These are phyloP conservation scores for Scylla paramamosain DNA, from an alignment of 1,140 invertebrate species.

Conservation along the genomic window DNA sequence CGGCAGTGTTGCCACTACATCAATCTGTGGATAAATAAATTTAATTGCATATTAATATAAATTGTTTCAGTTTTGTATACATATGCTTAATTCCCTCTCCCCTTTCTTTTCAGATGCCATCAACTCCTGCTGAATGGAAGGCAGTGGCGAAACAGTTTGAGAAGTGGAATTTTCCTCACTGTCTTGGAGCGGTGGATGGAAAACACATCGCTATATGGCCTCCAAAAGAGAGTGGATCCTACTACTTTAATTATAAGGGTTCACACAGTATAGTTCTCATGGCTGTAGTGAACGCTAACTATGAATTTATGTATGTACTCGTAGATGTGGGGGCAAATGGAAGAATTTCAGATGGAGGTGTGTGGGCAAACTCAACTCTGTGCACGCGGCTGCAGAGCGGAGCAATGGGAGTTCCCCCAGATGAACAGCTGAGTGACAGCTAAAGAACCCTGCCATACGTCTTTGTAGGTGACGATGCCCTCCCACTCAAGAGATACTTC, in stretches of 20 bases:
- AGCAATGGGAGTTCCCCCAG: background rate
- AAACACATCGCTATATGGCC: constrained; percentile 60
- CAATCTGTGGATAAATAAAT: background rate
- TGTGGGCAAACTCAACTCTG: constrained; percentile 12
- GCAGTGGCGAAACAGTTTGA: constrained; percentile 36
- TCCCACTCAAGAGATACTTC: background rate
- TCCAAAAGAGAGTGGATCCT: constrained; percentile 36
- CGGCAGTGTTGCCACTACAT: background rate
- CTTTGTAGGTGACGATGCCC: constrained; percentile 25
- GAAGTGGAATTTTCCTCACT: constrained; percentile 62
- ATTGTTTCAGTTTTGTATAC: too few species aligned
- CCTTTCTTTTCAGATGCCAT: constrained; percentile 43
- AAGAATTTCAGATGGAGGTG: constrained; percentile 45
- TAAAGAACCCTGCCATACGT: constrained; percentile 27
- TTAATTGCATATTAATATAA: too few species aligned
- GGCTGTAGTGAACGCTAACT: constrained; percentile 47
- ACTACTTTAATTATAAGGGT: constrained; percentile 50
- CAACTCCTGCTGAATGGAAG: constrained; percentile 36
- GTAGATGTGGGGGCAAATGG: constrained; percentile 47
- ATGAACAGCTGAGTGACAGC: background rate
- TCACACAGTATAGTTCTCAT: constrained; percentile 25
- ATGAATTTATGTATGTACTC: constrained; percentile 54
- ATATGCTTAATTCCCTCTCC: too few species aligned
- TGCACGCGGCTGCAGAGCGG: background rate
- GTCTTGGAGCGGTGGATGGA: constrained; percentile 54